Conservation (phyloP, 2,888 invertebrate species). For the Sphecodes monilicornis region DNA sequence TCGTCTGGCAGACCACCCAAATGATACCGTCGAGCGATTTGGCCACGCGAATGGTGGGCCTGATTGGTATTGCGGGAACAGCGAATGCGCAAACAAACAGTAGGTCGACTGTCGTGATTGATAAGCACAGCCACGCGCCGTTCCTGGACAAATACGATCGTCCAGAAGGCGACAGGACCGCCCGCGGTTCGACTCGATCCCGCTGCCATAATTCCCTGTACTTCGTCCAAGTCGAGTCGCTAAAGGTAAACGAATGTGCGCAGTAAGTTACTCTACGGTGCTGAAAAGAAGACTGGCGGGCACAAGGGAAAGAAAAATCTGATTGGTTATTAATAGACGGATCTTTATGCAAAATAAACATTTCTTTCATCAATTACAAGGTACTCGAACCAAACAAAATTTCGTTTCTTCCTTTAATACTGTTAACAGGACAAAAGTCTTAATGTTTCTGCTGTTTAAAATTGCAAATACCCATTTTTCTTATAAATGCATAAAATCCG, state of each 20-base stretch:
- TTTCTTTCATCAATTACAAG: too few species aligned
- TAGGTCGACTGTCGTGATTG: constrained; percentile 79
- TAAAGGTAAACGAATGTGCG: not conserved
- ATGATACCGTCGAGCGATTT: constrained; percentile 52
- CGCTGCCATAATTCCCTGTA: constrained; percentile 1
- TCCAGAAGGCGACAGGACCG: constrained; percentile 73
- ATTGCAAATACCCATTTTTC: too few species aligned
- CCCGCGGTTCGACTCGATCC: constrained; percentile 55
- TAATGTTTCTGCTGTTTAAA: too few species aligned
- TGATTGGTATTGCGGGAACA: constrained; percentile 76
- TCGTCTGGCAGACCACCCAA: constrained; percentile 76
- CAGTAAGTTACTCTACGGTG: not conserved
- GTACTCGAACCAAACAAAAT: too few species aligned
- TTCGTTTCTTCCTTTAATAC: too few species aligned
- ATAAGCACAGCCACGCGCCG: constrained; percentile 81
- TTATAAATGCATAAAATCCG: too few species aligned
- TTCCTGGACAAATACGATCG: constrained; percentile 67
- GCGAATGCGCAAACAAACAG: constrained; percentile 61
- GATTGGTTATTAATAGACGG: not conserved
- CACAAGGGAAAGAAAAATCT: not conserved
- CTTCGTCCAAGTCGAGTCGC: not conserved
- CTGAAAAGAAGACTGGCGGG: not conserved
- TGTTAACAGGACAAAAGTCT: too few species aligned
- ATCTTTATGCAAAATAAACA: too few species aligned
- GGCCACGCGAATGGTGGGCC: constrained; percentile 38